Conservation (phyloP, 2,797 vertebrate species). For the Periparus ater region DNA sequence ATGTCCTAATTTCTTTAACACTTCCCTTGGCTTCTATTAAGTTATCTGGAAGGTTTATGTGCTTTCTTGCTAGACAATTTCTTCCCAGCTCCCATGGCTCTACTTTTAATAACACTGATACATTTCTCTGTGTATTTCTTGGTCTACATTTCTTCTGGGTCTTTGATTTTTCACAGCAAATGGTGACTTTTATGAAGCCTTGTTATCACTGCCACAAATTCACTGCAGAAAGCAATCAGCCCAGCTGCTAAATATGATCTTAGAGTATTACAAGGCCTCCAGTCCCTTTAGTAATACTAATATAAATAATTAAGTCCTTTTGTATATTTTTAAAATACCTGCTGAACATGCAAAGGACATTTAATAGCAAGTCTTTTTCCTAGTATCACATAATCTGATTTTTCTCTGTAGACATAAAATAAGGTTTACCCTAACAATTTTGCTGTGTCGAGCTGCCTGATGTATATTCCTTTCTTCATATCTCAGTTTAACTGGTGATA, state of each 20-base stretch:
- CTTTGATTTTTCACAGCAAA: constrained; percentile 16
- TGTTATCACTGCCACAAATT: neutral
- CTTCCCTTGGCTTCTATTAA: constrained; percentile 40
- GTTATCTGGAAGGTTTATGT: neutral
- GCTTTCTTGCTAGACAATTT: constrained; percentile 27
- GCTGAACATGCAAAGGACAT: neutral
- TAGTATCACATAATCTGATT: neutral
- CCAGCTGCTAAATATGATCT: neutral
- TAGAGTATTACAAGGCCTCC: neutral
- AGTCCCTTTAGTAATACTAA: neutral
- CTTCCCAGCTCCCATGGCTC: neutral
- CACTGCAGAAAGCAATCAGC: neutral
- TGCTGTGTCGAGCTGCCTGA: neutral
- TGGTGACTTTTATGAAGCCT: neutral
- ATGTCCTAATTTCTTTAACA: constrained; percentile 42
- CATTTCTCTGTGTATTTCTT: constrained; percentile 16
- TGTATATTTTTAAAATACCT: neutral
- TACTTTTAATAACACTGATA: constrained; percentile 31
- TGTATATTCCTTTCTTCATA: neutral
- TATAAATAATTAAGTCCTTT: neutral
- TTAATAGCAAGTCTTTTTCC: neutral
- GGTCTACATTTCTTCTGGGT: neutral
- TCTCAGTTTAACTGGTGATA: neutral
- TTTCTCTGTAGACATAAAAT: neutral
- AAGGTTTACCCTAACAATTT: neutral